phyloP scores from a whole-genome alignment of 2,888 invertebrate genomes.

The Strigamia crassipes region DNA sequence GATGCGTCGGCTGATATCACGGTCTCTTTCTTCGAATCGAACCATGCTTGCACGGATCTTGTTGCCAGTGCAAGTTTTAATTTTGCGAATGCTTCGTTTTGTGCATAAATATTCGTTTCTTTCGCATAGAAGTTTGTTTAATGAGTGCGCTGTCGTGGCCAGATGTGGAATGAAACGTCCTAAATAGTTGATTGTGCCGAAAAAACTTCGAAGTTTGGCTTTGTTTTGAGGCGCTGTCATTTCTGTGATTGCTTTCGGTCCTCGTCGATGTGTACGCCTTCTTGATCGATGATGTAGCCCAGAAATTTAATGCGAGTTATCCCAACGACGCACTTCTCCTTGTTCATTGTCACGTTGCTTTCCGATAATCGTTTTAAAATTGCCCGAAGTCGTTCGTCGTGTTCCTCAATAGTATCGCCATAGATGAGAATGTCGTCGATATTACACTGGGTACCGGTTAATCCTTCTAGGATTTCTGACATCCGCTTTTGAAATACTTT shows the following conservation, averaged over 20 bases:
- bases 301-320: background rate
- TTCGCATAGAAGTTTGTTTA: conserved; percentile 51
- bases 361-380: background rate
- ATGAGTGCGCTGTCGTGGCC: background rate
- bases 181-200: background rate
- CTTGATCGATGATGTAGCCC: conserved; percentile 37
- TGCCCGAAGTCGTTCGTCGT: background rate
- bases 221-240: conserved; percentile 28
- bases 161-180: background rate
- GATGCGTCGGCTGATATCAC: conserved; percentile 56
- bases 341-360: conserved; percentile 15
- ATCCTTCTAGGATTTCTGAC: background rate
- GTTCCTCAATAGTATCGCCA: background rate
- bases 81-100: background rate
- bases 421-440: background rate
- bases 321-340: conserved; percentile 6
- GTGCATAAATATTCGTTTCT: conserved; percentile 51
- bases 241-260: background rate
- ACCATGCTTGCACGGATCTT: conserved; percentile 55
- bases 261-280: conserved; percentile 27
- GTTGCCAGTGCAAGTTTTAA: conserved; percentile 50
- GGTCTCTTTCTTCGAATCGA: conserved; percentile 52
- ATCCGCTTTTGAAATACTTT: conserved; percentile 36
- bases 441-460: background rate
- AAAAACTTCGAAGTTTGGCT: conserved; percentile 7